Evolutionary conservation across 2,113 vertebrate species (phyloP), one percentile per base, ranked within the genome.

Genomic region (Recurvirostra avosetta): DNA sequence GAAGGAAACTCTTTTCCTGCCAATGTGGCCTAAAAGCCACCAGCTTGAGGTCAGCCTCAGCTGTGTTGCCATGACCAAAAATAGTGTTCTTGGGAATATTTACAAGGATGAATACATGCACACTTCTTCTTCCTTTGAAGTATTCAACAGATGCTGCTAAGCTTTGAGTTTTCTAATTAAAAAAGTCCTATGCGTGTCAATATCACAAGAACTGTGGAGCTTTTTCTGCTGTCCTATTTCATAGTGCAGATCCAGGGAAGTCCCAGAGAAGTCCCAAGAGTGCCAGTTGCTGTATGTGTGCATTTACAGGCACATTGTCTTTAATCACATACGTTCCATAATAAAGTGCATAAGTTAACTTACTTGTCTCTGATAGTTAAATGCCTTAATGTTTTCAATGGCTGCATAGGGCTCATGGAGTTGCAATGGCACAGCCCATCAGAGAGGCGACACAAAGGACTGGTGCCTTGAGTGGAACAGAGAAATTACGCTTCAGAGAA

Each of bases 1-100:
- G 78, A 95, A 92, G 89, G 75, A 92, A 96, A 79, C 70, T 18
- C 23, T 70, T 88, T 79, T 68, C 65, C 82, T 87, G 41, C 58
- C 94, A 77, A 36, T 8, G 52, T 86, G 66, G 29, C 75, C 76
- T 79, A n/a, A 75, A 88, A 79, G 77, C 50, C 4, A 0, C n/a
- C 52, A 59, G 70, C 49, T 14, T 61, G 38, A 41, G 5, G 30
- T 72, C 86, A 84, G 52, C 73, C n/a, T 92, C 63, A 77, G 76
- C 38, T 78, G 38, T 49, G 74, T 55, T 74, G 71, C 53, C n/a
- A 32, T 15, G 45, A 81, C 59, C 41, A 50, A 74, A 88, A 85
- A 52, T 5, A 59, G 36, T 9, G 8, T 70, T 92, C 74, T 66
- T 36, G 50, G 58, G 79, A 86, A 75, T 73, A 80, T 88, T 87